Base-by-base conservation (phyloP, 2,888 invertebrate genomes). In the Aricia artaxerxes region DNA sequence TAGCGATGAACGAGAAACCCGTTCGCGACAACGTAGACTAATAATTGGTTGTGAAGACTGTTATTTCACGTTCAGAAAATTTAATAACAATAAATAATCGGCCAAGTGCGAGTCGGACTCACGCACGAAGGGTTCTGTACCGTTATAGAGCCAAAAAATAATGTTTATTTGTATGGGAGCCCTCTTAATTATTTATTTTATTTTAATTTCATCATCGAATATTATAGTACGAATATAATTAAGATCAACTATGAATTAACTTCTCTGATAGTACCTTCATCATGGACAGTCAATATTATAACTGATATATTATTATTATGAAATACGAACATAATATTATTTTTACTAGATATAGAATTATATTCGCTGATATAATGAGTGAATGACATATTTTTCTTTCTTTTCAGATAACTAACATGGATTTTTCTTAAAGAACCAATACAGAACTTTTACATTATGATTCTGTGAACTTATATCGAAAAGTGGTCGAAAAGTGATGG, bases 401-500 rank as follows among this genome's bases (percentile, higher is more conserved):
- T 57, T 57, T 57, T 57, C 69, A 69, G 69, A 35, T 35, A 35
- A 1, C 35, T 35, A 69, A 35, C 4, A 69, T 69, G 69, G 16
- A 69, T 4, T 38, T 69, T 5, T 69, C 35, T 5, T 69, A 69
- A 64, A 64, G 24, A 31, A 64, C 31, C 4, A 3, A 31, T 9
- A 31, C 31, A 38, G 1, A 38, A 16, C 13, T 5, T 5, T 13
- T 13, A 4, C 35, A 24, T 6, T 5, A 69, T 35, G 35, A 35
- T 69, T 24, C 35, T 35, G 69, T 69, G 35, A 69, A 69, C 16
- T 69, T 16, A 69, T 13, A 69, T 60, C 9, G 7, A 11, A 31
- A 73, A 38, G 73, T 78, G 78, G 60, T 7, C 64, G 40, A 31
- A 72, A 78, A 87, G 88, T 89, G 83, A 89, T 88, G 90, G 87